Percentiles rank a stretch among this genome's conserved stretches.
phyloP scores from a whole-genome alignment of 2,888 invertebrate genomes.

The Harpagoxenus sublaevis region DNA sequence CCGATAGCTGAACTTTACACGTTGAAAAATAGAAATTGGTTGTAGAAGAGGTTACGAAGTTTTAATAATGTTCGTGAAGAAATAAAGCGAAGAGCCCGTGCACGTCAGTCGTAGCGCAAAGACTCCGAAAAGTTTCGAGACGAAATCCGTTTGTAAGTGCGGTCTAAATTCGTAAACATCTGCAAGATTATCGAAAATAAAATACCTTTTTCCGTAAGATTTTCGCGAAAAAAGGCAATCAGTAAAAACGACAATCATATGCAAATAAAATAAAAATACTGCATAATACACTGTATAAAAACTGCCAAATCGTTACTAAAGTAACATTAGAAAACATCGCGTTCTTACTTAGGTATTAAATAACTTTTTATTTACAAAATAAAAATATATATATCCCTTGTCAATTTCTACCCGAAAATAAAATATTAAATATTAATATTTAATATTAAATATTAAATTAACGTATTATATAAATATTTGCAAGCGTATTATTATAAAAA shows the following conservation, averaged over 20 bases:
- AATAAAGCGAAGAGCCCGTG: constrained; percentile 23
- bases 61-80: constrained; percentile 57
- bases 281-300: not conserved
- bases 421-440: not conserved
- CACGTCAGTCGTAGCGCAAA: constrained; percentile 30
- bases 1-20: constrained; percentile 52
- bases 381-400: not conserved
- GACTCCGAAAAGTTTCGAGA: constrained; percentile 19
- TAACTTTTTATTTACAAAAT: not conserved
- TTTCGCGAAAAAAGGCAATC: not conserved
- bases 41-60: constrained; percentile 41
- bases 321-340: not conserved
- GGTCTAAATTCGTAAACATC: constrained; percentile 21
- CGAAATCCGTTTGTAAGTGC: constrained; percentile 21
- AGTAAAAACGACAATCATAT: not conserved
- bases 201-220: not conserved
- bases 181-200: constrained; percentile 4
- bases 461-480: constrained; percentile 23
- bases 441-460: constrained; percentile 16
- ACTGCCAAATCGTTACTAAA: not conserved
- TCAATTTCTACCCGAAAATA: not conserved
- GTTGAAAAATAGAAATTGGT: constrained; percentile 58
- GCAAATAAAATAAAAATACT: not conserved
- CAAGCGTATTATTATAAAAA: constrained; percentile 23
- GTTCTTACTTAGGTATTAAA: not conserved